Percentiles rank a stretch among this genome's conserved stretches.
Conservation (phyloP, 2,113 vertebrate species). For the Mixornis gularis region DNA sequence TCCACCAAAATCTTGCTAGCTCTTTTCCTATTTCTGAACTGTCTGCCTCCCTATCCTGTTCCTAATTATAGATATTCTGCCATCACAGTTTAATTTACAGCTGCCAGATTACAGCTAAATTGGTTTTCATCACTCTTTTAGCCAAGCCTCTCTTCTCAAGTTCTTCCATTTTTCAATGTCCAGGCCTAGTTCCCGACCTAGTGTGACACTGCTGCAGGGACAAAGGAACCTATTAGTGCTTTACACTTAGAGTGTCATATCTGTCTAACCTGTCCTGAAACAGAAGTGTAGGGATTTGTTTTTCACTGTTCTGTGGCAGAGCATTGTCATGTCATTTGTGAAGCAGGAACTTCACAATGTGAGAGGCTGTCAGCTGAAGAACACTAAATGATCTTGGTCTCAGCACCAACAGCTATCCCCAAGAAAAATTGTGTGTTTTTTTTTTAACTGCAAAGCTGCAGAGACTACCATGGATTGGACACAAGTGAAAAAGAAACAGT, state of each 20-base stretch:
- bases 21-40: constrained; percentile 12
- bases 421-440: accelerated
- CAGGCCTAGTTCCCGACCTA: neutral
- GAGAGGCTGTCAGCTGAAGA: neutral
- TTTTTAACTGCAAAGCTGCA: neutral
- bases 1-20: neutral
- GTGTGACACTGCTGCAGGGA: neutral
- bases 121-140: neutral
- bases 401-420: neutral
- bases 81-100: constrained; percentile 10
- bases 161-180: neutral
- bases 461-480: neutral
- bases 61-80: constrained; percentile 20
- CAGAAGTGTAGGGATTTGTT: neutral
- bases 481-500: neutral
- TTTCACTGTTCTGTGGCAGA: neutral
- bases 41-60: neutral
- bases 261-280: neutral
- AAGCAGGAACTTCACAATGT: neutral
- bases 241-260: neutral
- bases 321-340: neutral
- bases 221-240: neutral
- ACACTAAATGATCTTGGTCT: neutral
- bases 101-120: neutral
- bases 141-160: neutral